Base-by-base conservation (phyloP, 2,113 vertebrate species). In the Balaenoptera acutorostrata region DNA sequence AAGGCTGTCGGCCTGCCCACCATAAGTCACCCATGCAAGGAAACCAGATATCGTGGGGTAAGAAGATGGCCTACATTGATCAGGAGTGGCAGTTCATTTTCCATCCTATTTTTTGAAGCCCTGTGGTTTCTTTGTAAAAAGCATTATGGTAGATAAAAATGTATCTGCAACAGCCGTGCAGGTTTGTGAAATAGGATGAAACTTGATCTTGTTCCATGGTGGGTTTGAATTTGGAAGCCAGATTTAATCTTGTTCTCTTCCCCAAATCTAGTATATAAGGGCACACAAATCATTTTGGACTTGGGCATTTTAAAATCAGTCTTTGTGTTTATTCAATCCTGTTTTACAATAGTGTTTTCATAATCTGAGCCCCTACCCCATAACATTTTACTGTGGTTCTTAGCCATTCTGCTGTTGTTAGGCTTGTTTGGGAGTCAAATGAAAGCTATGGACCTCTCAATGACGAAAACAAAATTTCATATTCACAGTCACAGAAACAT, bases 221-320 rank as follows among this genome's bases (percentile, higher is more conserved):
- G 68, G 27, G 18, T 83, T 92, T 71, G 75, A 49, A 63, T 84
- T 81, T 81, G 81, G 39, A 87, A 91, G 44, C 72, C 82, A 94
- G 29, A 46, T 52, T 69, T 55, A 77, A 39, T 74, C 33, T 84
- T 72, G 27, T 44, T 88, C 63, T 49, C 9, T 44, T 71, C 20
- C 31, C 82, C n/a, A 12, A 18, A 33, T 82, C 77, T 86, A 46
- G n/a, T 52, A 0, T 13, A 1, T 41, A 66, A 90, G 64, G 93
- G n/a, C 64, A 83, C 63, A 81, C 41, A n/a, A 6, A 7, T 78
- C 59, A 36, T 57, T 68, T 95, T 63, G 55, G 55, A 91, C 71
- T 61, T 39, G n/a, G 59, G 55, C 85, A 49, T 95, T 91, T 85
- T 31, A 71, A 89, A 78, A 66, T 90, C 64, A 2, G 6, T 44